A percentile compares a stretch with the other conserved stretches of the same genome.
These are phyloP conservation scores for Stenurella melanura DNA, from an alignment of 2,888 invertebrate genomes.

Conservation along the genomic window DNA sequence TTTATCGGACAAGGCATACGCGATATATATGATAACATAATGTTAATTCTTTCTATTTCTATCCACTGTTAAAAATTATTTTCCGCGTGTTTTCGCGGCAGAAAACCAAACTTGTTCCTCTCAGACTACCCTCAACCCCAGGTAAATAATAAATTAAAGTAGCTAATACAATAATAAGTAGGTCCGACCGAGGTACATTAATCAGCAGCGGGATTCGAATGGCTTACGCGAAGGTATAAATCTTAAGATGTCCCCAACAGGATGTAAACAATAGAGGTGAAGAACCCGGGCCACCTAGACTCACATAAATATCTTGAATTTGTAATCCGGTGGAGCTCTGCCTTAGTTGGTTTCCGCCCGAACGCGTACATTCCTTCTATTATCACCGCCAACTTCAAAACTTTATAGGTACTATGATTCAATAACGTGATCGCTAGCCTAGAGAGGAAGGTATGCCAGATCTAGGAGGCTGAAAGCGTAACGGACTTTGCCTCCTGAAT, in stretches of 20 bases:
- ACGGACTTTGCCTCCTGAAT: background rate
- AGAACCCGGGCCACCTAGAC: slow-evolving; percentile 71
- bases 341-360: slow-evolving; percentile 68
- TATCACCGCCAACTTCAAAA: slow-evolving; percentile 59
- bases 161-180: slow-evolving; percentile 58
- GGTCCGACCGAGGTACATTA: slow-evolving; percentile 59
- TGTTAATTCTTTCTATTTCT: background rate
- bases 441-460: slow-evolving; percentile 18
- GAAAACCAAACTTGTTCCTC: background rate
- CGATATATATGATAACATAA: no score
- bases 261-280: slow-evolving; percentile 73
- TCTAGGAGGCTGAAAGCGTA: background rate
- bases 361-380: slow-evolving; percentile 70
- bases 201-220: slow-evolving; percentile 65
- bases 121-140: slow-evolving; percentile 13
- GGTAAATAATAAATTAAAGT: slow-evolving; percentile 53
- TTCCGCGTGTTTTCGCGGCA: background rate
- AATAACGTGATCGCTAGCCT: slow-evolving; percentile 53
- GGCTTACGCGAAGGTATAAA: slow-evolving; percentile 68
- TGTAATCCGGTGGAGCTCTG: slow-evolving; percentile 68
- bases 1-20: no score
- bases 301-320: slow-evolving; percentile 73
- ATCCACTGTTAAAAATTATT: background rate
- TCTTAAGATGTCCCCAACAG: slow-evolving; percentile 72
- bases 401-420: slow-evolving; percentile 51